A percentile compares a stretch with the other conserved stretches of the same genome.
Evolutionary conservation across 2,797 vertebrate species (phyloP).

Genomic region (Yasuhikotakia modesta): DNA sequence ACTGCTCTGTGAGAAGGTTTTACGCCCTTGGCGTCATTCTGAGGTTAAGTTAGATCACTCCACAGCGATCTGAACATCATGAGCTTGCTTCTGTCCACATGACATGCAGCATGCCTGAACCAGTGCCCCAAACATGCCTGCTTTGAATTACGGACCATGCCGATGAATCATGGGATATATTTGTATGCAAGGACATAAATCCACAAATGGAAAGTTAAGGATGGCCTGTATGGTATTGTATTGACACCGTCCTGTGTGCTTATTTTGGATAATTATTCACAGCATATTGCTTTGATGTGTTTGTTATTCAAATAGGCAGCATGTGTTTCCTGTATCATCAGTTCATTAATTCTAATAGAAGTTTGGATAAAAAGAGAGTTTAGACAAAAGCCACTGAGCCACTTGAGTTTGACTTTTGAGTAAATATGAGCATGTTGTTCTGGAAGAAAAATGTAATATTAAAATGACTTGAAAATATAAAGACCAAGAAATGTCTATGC

Average conservation of each 20-base stretch:
- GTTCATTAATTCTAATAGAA: background rate
- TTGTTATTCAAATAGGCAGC: background rate
- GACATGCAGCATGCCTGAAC: slow-evolving; percentile 44
- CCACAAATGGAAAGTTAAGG: background rate
- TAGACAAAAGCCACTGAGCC: background rate
- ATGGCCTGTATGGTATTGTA: background rate
- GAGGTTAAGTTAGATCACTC: slow-evolving; percentile 16
- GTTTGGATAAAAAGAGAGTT: background rate
- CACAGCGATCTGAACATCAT: background rate
- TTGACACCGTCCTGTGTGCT: background rate
- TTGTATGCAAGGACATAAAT: background rate
- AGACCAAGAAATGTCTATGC: no score
- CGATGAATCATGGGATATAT: slow-evolving; percentile 3
- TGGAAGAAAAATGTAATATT: no score
- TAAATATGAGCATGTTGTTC: background rate
- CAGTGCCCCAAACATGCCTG: slow-evolving; percentile 6
- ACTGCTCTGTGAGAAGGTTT: background rate
- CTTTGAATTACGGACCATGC: slow-evolving; percentile 22
- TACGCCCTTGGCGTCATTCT: background rate
- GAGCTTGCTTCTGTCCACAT: slow-evolving; percentile 10
- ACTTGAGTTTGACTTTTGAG: background rate
- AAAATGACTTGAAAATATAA: background rate
- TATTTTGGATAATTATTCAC: background rate
- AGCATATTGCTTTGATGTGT: background rate
- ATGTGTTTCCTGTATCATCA: background rate